Conservation (phyloP, 2,797 vertebrate genomes). For the Chloroceryle inda region DNA sequence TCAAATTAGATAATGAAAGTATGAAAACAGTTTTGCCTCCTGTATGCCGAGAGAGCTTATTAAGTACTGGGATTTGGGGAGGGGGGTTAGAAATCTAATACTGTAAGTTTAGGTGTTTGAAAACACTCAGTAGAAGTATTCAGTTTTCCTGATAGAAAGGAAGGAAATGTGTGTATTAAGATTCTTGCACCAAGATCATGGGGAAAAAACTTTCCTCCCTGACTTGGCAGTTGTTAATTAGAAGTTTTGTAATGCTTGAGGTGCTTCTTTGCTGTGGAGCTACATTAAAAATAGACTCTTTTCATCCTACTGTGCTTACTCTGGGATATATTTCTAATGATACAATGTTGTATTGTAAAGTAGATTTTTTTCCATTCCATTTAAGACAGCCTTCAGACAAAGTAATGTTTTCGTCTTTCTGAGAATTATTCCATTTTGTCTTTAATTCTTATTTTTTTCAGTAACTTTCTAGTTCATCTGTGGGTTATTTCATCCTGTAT, state of each 20-base stretch:
- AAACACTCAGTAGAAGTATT: too few relatives aligned
- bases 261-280: not conserved
- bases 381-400: not conserved
- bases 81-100: too few relatives aligned
- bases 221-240: not conserved
- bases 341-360: not conserved
- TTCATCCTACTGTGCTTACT: not conserved
- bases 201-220: not conserved
- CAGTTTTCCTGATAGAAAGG: not conserved
- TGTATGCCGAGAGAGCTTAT: not conserved
- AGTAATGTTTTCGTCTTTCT: not conserved
- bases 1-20: not conserved
- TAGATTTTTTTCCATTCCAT: not conserved
- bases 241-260: not conserved
- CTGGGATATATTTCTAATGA: not conserved
- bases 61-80: not conserved
- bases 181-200: not conserved
- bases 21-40: not conserved
- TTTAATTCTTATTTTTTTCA: not conserved
- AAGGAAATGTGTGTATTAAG: not conserved
- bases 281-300: not conserved
- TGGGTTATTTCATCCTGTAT: not conserved
- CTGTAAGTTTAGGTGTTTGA: not conserved
- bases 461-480: not conserved
- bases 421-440: not conserved